Base-by-base conservation (phyloP, 2,888 invertebrate genomes). In the Agrotis exclamationis region DNA sequence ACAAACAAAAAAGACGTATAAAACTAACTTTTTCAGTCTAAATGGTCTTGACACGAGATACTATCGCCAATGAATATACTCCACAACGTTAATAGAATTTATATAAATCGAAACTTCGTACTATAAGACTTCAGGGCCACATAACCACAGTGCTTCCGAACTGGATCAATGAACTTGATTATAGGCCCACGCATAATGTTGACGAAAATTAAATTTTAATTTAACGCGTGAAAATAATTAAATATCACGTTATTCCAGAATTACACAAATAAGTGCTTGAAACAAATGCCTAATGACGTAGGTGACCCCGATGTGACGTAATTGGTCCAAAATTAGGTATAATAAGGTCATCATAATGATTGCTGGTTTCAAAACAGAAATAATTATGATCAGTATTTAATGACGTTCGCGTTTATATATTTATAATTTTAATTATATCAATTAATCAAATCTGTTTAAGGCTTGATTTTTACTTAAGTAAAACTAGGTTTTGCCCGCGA, bases 341-440 rank as follows among this genome's bases (percentile, higher is more conserved):
- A 76, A 28, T 76, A 70, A 47, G 58, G 50, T 51, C 63, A 57
- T 39, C 47, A 73, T 66, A 65, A 63, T 74, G 60, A 80, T 28
- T 24, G 24, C 48, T 50, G n/a, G 47, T 67, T 45, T n/a, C 47
- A 63, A 63, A 76, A 58, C 58, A 62, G 45, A 44, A 56, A 60
- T 48, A 71, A 78, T 58, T 59, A 63, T 48, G 56, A 58, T 74
- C 53, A 62, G 16, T 28, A 47, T 57, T 53, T 54, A 51, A 80
- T 87, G 86, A 89, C 88, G 86, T 87, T 75, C 75, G 53, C 68
- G 47, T 44, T 54, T 63, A 66, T 79, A 74, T 76, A 86, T 87
- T 86, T 84, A 85, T 74, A 57, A 70, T 74, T 74, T 63, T 79
- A 78, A 86, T 71, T 80, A 83, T 54, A 74, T 47, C 4, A 14